Percentiles rank a stretch among this genome's conserved stretches.
phyloP scores from a whole-genome alignment of 1,140 invertebrate genomes.

The Aphelenchoides fujianensis region DNA sequence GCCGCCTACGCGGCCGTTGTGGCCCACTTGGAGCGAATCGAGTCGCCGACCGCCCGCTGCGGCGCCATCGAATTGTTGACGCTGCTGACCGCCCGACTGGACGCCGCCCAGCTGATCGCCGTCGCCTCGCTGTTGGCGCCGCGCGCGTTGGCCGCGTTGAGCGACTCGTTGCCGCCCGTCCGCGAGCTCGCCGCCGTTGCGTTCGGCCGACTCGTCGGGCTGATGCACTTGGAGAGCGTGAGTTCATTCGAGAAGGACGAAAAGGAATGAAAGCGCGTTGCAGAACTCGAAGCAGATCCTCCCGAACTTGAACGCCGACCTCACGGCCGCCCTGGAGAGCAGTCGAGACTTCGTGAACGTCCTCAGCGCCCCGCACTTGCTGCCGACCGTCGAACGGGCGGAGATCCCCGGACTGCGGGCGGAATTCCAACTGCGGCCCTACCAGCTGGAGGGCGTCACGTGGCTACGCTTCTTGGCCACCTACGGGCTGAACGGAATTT shows the following conservation, averaged over 20 bases:
- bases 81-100: constrained; percentile 17
- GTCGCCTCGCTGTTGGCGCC: constrained; percentile 49
- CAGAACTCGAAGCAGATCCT: neutral
- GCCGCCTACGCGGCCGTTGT: constrained; percentile 22
- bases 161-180: constrained; percentile 41
- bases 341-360: constrained; percentile 51
- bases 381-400: constrained; percentile 36
- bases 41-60: constrained; percentile 21
- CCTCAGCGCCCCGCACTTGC: constrained; percentile 38
- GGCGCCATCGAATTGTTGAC: constrained; percentile 44
- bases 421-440: constrained; percentile 37
- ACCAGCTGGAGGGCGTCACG: constrained; percentile 76
- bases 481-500: constrained; percentile 91
- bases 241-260: too few species aligned
- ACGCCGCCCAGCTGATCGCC: constrained; percentile 11
- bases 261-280: neutral
- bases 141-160: constrained; percentile 41
- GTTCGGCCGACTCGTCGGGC: constrained; percentile 49
- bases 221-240: constrained; percentile 53
- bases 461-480: constrained; percentile 93
- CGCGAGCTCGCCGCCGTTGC: constrained; percentile 50
- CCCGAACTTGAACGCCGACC: neutral
- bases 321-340: neutral
- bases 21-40: constrained; percentile 20
- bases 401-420: constrained; percentile 48